phyloP scores from a whole-genome alignment of 2,888 invertebrate genomes.

The Suillia variegata region DNA sequence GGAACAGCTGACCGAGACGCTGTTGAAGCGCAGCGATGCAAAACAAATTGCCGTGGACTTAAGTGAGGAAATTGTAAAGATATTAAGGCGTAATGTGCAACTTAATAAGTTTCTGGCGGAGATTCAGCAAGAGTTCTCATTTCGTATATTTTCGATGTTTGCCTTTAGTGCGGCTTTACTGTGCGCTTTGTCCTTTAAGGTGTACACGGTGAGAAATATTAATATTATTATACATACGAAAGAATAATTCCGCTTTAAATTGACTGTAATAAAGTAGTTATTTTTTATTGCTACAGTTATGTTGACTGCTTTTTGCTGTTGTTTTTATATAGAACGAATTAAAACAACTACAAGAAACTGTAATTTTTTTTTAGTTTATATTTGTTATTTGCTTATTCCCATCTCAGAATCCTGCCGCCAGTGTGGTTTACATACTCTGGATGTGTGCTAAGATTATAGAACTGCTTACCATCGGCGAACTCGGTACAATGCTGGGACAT shows the following conservation, averaged over 20 bases:
- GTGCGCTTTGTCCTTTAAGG: conserved; percentile 48
- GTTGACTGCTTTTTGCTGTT: too few relatives aligned
- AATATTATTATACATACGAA: too few relatives aligned
- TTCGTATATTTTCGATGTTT: conserved; percentile 47
- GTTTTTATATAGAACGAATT: too few relatives aligned
- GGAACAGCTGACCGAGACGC: conserved; percentile 21
- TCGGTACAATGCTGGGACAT: conserved; percentile 41
- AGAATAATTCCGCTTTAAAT: too few relatives aligned
- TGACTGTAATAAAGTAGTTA: too few relatives aligned
- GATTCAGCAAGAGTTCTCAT: conserved; percentile 41
- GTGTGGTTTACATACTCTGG: conserved; percentile 40
- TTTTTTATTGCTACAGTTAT: too few relatives aligned
- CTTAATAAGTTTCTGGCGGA: conserved; percentile 41
- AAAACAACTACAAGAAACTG: too few relatives aligned
- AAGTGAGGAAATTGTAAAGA: conserved; percentile 29
- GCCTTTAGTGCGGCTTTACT: conserved; percentile 41
- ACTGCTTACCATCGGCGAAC: conserved; percentile 37
- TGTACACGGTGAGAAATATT: conserved; percentile 36
- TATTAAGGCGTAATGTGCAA: conserved; percentile 33
- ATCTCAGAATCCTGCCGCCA: conserved; percentile 41
- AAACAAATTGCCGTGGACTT: conserved; percentile 34
- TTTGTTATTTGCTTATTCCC: not conserved
- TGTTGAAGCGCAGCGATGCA: conserved; percentile 26
- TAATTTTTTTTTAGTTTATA: too few relatives aligned
- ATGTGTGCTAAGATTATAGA: conserved; percentile 43